phyloP scores from a whole-genome alignment of 2,888 invertebrate genomes.

The Catocala nupta region DNA sequence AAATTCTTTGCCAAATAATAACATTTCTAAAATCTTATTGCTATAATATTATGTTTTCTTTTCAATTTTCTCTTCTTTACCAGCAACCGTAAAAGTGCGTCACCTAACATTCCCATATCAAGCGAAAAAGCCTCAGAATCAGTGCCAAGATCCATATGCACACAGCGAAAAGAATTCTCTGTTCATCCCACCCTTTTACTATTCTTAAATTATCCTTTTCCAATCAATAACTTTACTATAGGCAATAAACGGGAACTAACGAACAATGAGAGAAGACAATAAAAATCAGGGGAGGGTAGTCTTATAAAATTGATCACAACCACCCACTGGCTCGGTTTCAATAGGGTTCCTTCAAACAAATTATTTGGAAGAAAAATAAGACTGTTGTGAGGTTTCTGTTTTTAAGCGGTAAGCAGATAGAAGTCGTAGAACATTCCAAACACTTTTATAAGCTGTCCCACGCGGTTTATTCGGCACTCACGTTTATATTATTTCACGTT shows the following conservation, averaged over 20 bases:
- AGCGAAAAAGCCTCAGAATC: slow-evolving; percentile 8
- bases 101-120: too few relatives aligned
- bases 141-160: slow-evolving; percentile 13
- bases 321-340: slow-evolving; percentile 28
- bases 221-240: slow-evolving; percentile 50
- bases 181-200: slow-evolving; percentile 26
- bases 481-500: too few relatives aligned
- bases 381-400: not conserved
- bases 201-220: slow-evolving; percentile 46
- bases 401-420: not conserved
- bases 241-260: slow-evolving; percentile 53
- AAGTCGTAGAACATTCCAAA: not conserved
- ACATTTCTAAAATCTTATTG: too few relatives aligned
- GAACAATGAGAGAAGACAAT: slow-evolving; percentile 53
- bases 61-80: too few relatives aligned
- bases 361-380: not conserved
- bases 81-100: too few relatives aligned
- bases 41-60: too few relatives aligned
- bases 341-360: slow-evolving; percentile 28
- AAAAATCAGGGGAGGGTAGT: slow-evolving; percentile 51
- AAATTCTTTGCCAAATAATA: too few relatives aligned
- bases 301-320: slow-evolving; percentile 57
- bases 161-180: slow-evolving; percentile 19
- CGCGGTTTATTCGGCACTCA: too few relatives aligned
- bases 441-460: too few relatives aligned